Evolutionary conservation across 2,888 invertebrate species (phyloP).

Genomic region (Ormyrus nitidulus): DNA sequence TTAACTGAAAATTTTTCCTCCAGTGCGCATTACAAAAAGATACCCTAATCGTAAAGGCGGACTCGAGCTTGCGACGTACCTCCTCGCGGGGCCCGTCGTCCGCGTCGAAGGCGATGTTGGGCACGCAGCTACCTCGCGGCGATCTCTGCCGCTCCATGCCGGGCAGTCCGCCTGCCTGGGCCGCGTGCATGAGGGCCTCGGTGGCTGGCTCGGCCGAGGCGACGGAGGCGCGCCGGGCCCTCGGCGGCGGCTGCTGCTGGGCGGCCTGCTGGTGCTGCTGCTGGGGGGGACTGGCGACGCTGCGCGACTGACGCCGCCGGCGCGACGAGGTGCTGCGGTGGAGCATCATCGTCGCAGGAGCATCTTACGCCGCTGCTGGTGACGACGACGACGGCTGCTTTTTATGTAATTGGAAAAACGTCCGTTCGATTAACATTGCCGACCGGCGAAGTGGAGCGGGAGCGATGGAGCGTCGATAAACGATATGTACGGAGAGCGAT

Average conservation of each 20-base stretch:
- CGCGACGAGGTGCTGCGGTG: slow-evolving; percentile 83
- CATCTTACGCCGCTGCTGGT: neutral
- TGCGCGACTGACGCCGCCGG: slow-evolving; percentile 81
- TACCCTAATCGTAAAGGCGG: too few relatives aligned
- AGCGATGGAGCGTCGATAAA: too few relatives aligned
- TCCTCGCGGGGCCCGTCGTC: slow-evolving; percentile 70
- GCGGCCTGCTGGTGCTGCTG: slow-evolving; percentile 78
- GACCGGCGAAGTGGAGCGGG: too few relatives aligned
- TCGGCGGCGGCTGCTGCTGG: slow-evolving; percentile 79
- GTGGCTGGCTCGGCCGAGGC: slow-evolving; percentile 70
- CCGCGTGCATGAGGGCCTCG: slow-evolving; percentile 68
- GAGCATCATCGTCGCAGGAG: slow-evolving; percentile 77
- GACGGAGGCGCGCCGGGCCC: slow-evolving; percentile 66
- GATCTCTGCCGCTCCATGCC: slow-evolving; percentile 77
- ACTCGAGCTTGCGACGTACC: too few relatives aligned
- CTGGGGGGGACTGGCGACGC: slow-evolving; percentile 60
- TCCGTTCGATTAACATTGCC: too few relatives aligned
- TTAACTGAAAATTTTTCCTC: too few relatives aligned
- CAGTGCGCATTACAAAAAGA: too few relatives aligned
- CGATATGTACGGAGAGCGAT: too few relatives aligned
- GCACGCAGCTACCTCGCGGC: slow-evolving; percentile 80
- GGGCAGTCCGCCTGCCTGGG: slow-evolving; percentile 66
- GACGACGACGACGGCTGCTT: too few relatives aligned
- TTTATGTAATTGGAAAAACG: too few relatives aligned
- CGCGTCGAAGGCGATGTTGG: slow-evolving; percentile 78